Conservation (phyloP, 2,113 vertebrate genomes). For the Hyaena hyaena region DNA sequence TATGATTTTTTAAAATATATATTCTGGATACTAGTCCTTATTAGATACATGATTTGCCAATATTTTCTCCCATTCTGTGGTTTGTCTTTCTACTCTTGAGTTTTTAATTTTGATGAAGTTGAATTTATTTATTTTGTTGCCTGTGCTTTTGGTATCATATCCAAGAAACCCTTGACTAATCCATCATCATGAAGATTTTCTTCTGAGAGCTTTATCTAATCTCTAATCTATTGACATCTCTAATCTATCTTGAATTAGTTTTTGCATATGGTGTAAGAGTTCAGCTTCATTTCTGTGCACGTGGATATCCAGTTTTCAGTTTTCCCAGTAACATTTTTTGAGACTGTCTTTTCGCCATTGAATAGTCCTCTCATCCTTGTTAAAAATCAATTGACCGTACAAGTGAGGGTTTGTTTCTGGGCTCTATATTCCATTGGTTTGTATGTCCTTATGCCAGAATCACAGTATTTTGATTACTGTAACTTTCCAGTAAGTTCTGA, state of each 20-base stretch:
- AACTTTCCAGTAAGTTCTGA: neutral
- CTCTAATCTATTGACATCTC: neutral
- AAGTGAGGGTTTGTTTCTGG: neutral
- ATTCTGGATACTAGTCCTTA: neutral
- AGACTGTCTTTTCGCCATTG: neutral
- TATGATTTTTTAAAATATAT: neutral
- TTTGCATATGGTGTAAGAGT: neutral
- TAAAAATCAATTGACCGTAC: neutral
- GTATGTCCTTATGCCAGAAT: neutral
- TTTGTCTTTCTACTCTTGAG: neutral
- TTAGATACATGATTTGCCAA: neutral
- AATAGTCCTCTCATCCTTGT: neutral
- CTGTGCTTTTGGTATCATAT: neutral
- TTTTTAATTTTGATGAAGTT: neutral
- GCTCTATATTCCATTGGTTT: neutral
- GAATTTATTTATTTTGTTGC: neutral
- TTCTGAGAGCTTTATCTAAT: neutral
- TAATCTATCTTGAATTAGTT: neutral
- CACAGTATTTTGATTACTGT: neutral
- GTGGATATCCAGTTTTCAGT: neutral
- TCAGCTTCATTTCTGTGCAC: neutral
- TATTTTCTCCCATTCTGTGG: neutral
- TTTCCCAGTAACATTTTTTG: neutral
- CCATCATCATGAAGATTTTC: neutral
- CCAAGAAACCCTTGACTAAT: neutral